These are phyloP conservation scores for Synanthedon formicaeformis DNA, from an alignment of 2,888 invertebrate genomes.

Conservation along the genomic window DNA sequence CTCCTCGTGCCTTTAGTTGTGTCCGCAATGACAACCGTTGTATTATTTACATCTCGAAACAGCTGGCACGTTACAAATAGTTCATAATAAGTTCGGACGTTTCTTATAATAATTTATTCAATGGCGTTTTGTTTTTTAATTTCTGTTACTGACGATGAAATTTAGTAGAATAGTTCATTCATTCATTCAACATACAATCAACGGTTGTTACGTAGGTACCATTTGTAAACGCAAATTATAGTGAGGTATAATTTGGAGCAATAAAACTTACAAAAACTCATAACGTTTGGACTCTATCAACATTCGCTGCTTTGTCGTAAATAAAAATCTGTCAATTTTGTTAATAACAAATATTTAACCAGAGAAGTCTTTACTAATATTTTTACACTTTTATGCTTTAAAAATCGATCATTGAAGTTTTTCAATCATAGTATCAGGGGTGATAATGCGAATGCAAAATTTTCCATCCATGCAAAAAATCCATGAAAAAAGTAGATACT, in stretches of 20 bases:
- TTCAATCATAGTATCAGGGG: too few species aligned
- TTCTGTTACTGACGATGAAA: neutral
- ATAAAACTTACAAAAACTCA: constrained; percentile 20
- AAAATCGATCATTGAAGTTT: too few species aligned
- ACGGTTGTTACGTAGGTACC: constrained; percentile 12
- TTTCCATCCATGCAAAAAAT: too few species aligned
- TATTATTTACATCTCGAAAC: neutral
- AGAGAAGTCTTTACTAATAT: too few species aligned
- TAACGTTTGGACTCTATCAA: too few species aligned
- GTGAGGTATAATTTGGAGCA: constrained; percentile 38
- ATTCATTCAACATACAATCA: neutral
- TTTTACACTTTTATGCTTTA: too few species aligned
- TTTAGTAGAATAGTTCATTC: neutral
- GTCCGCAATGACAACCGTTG: neutral
- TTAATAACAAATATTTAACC: too few species aligned
- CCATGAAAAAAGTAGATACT: too few species aligned
- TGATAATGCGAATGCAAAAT: too few species aligned
- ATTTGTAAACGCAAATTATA: constrained; percentile 23
- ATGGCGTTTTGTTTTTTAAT: neutral
- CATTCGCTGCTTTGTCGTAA: too few species aligned
- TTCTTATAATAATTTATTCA: constrained; percentile 3
- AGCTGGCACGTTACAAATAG: neutral
- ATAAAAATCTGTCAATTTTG: too few species aligned
- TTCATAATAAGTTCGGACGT: constrained; percentile 4
- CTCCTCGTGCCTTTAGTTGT: neutral